Base-by-base conservation (phyloP, 2,888 invertebrate species). In the Dynastes tityus region DNA sequence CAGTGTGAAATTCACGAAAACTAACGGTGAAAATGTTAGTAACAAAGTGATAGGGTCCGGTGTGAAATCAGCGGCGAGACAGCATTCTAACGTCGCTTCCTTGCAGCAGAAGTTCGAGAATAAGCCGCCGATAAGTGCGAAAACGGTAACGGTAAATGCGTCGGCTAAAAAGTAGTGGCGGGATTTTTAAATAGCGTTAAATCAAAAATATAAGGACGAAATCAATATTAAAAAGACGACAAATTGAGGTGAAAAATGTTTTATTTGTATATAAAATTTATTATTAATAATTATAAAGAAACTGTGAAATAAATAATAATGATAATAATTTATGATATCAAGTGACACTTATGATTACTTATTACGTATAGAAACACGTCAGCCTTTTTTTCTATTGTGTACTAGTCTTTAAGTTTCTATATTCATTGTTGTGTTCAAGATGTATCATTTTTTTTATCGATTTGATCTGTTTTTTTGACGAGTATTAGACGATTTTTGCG, bases 91-190 rank as follows among this genome's bases (percentile, higher is more conserved):
- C 86, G 94, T 95, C 76, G 95, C 95, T 45, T 93, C 93, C 78
- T 89, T 95, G 83, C 95, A 95, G 84, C 95, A 95, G 84, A 95
- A 94, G 87, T 95, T 95, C 86, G 95, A 95, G 88, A 92, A 91
- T 84, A 89, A 88, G 76, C 80, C 81, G 13, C 81, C 82, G 73
- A 75, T 80, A 40, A 78, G 71, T 73, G 78, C 78, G 76, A 82
- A 80, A 80, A 79, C 74, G 5, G 53, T 53, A 53, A 53, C 53
- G 16, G 53, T 53, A 55, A 55, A 53, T 9, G 77, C 77, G 49
- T 53, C 68, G 32, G 77, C 49, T 67, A 77, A 79, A 63, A 77
- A 77, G 55, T 77, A 65, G 76, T 5, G 27, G 22, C 22, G 37
- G 58, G 40, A 22, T 16, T 37, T 29, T 67, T 67, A 16, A 51